Conservation (phyloP, 2,888 invertebrate species). For the Tachystola acroxantha region DNA sequence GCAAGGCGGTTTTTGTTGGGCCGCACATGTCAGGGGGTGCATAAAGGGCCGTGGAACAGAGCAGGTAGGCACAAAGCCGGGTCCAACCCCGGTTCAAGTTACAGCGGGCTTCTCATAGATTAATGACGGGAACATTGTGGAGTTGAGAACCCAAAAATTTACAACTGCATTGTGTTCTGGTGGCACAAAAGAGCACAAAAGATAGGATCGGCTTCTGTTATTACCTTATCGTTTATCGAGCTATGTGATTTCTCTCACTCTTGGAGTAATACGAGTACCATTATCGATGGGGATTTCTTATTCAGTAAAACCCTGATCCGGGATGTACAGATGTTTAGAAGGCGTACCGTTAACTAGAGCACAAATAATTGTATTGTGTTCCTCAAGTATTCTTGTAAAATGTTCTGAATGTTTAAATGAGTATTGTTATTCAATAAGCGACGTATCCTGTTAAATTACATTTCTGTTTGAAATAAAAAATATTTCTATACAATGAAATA, state of each 20-base stretch:
- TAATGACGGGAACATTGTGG: constrained; percentile 73
- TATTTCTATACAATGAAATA: too few species aligned
- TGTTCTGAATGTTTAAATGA: constrained; percentile 2
- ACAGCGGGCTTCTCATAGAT: constrained; percentile 66
- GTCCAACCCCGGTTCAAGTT: constrained; percentile 66
- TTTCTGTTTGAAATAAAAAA: too few species aligned
- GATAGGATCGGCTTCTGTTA: constrained; percentile 73
- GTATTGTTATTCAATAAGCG: background rate
- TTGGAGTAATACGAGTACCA: constrained; percentile 62
- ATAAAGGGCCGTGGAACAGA: constrained; percentile 54
- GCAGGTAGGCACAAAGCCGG: constrained; percentile 64
- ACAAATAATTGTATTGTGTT: constrained; percentile 47
- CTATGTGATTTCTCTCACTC: constrained; percentile 67
- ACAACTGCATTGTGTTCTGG: constrained; percentile 69
- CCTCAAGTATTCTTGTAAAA: constrained; percentile 32
- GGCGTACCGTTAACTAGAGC: constrained; percentile 63
- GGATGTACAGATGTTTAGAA: constrained; percentile 60
- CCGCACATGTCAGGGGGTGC: constrained; percentile 67
- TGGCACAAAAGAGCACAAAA: constrained; percentile 65
- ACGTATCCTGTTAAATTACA: too few species aligned
- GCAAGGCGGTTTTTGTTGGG: constrained; percentile 67
- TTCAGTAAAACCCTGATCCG: constrained; percentile 37
- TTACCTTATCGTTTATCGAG: constrained; percentile 70
- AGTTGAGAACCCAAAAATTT: constrained; percentile 76
- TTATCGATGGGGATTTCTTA: constrained; percentile 52